Evolutionary conservation across 1,140 invertebrate species (phyloP).

Genomic region (Branchinecta lynchi): DNA sequence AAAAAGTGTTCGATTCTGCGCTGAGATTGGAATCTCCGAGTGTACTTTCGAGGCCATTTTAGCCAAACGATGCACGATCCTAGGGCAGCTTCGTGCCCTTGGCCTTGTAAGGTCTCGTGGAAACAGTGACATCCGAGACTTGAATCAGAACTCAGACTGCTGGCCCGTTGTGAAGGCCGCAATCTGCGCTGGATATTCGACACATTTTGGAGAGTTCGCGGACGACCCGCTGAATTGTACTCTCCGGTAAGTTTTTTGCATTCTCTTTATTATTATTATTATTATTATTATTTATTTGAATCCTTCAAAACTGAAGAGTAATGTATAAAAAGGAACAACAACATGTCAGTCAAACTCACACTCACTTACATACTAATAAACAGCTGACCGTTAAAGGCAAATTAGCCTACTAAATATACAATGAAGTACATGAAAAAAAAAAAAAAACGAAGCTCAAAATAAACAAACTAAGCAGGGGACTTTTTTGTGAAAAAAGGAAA

Average conservation of each 20-base stretch:
- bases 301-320: no score
- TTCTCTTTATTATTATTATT: no score
- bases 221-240: not conserved
- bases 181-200: conserved; percentile 68
- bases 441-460: no score
- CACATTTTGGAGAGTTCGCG: conserved; percentile 44
- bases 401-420: no score
- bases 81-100: conserved; percentile 67
- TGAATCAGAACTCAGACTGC: conserved; percentile 71
- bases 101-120: conserved; percentile 63
- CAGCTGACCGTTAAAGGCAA: no score
- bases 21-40: not conserved
- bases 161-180: conserved; percentile 86
- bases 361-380: no score
- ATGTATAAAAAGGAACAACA: no score
- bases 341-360: no score
- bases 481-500: no score
- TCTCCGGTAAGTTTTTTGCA: not conserved
- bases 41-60: not conserved
- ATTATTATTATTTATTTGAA: no score
- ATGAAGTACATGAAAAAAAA: no score
- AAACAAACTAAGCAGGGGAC: no score
- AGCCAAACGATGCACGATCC: conserved; percentile 30
- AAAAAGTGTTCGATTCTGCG: not conserved
- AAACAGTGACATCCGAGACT: conserved; percentile 51